These are phyloP conservation scores for Urechis unicinctus DNA, from an alignment of 2,888 invertebrate genomes.

Conservation along the genomic window DNA sequence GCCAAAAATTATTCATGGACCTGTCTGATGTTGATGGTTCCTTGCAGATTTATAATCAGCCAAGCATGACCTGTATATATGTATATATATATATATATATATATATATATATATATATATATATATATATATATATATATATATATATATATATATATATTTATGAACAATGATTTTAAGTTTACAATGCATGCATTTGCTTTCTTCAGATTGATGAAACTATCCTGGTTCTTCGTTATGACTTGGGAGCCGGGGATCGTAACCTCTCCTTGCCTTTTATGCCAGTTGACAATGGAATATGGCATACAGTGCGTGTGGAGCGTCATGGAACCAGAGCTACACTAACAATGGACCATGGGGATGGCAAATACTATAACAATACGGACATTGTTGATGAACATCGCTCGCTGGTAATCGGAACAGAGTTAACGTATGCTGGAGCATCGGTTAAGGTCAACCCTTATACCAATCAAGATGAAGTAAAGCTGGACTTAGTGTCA, in stretches of 20 bases:
- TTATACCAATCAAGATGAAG: not conserved
- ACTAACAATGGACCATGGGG: conserved; percentile 87
- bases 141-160: too few relatives aligned
- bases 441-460: not conserved
- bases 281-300: conserved; percentile 64
- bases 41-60: too few relatives aligned
- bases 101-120: too few relatives aligned
- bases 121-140: too few relatives aligned
- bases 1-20: too few relatives aligned
- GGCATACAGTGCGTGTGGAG: conserved; percentile 88
- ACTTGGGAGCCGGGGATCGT: conserved; percentile 74
- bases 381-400: not conserved
- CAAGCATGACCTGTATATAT: too few relatives aligned
- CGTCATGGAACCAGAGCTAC: conserved; percentile 88
- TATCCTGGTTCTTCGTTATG: conserved; percentile 81
- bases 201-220: conserved; percentile 74
- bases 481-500: not conserved
- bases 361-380: conserved; percentile 57
- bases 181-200: not conserved
- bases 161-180: too few relatives aligned
- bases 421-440: not conserved
- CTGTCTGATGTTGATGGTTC: too few relatives aligned
- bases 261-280: conserved; percentile 68
- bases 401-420: not conserved
- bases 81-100: too few relatives aligned